Percentiles rank a stretch among this genome's conserved stretches.
Conservation (phyloP, 2,888 invertebrate species). For the Cheilosia soror region DNA sequence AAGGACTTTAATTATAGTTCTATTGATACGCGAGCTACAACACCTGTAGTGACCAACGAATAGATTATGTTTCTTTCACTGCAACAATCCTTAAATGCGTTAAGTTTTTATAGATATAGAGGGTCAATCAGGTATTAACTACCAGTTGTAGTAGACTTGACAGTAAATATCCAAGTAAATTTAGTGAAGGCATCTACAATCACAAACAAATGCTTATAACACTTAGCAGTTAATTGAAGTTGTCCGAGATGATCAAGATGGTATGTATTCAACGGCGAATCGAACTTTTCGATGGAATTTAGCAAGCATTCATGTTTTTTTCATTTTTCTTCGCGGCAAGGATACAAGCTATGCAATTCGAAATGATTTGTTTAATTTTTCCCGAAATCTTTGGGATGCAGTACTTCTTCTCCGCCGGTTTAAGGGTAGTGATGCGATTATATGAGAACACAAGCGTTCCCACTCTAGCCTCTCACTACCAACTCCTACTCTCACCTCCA, state of each 20-base stretch:
- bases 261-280: slow-evolving; percentile 77
- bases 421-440: too few species aligned
- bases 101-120: slow-evolving; percentile 9
- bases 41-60: slow-evolving; percentile 18
- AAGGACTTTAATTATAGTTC: slow-evolving; percentile 17
- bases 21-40: slow-evolving; percentile 28
- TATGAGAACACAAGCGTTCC: too few species aligned
- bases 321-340: slow-evolving; percentile 16
- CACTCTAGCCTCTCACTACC: too few species aligned
- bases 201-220: slow-evolving; percentile 36
- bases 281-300: slow-evolving; percentile 79
- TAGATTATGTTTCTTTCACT: slow-evolving; percentile 5
- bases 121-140: too few species aligned
- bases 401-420: too few species aligned
- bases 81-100: slow-evolving; percentile 24
- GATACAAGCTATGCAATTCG: slow-evolving; percentile 21
- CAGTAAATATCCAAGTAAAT: slow-evolving; percentile 17
- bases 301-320: slow-evolving; percentile 72
- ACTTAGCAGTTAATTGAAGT: slow-evolving; percentile 73
- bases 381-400: slow-evolving; percentile 14
- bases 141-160: slow-evolving; percentile 23
- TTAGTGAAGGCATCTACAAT: slow-evolving; percentile 50
- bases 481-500: too few species aligned
- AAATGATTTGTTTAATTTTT: slow-evolving; percentile 21
- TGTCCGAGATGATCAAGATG: slow-evolving; percentile 81